Conservation (phyloP, 2,113 vertebrate species). For the Gymnarchus niloticus region DNA sequence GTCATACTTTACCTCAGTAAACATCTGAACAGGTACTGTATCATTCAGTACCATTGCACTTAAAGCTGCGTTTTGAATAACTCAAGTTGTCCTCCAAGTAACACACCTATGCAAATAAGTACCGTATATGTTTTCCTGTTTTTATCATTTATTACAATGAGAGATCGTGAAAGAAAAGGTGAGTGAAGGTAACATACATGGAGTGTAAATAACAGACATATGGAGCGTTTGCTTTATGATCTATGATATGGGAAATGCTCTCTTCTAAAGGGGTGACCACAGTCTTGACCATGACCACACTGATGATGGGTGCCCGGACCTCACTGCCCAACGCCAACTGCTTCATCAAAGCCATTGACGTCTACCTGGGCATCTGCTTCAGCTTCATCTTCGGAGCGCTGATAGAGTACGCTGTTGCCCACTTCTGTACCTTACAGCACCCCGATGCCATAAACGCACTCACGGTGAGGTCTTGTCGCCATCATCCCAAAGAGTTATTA, state of each 20-base stretch:
- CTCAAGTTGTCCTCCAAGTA: background rate
- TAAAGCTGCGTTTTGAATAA: background rate
- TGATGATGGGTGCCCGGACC: constrained; percentile 84
- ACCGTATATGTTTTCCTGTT: background rate
- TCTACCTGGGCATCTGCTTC: constrained; percentile 84
- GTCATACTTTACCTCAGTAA: background rate
- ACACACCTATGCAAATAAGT: background rate
- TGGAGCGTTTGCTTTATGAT: background rate
- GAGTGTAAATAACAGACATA: background rate
- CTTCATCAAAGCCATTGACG: constrained; percentile 85
- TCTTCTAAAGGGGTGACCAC: constrained; percentile 72
- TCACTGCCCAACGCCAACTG: constrained; percentile 84
- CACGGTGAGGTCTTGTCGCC: constrained; percentile 53
- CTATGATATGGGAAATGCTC: background rate
- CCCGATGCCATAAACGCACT: constrained; percentile 53
- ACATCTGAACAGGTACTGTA: background rate
- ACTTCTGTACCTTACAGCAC: constrained; percentile 76
- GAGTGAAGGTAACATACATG: background rate
- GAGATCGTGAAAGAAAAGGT: too few species aligned
- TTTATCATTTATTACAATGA: background rate
- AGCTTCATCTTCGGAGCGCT: constrained; percentile 85
- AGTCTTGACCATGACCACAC: constrained; percentile 82
- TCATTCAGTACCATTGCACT: background rate
- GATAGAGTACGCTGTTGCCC: constrained; percentile 80
- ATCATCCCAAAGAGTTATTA: constrained; percentile 20